Evolutionary conservation across 2,888 invertebrate species (phyloP).

Genomic region (Ophioninae sp.): DNA sequence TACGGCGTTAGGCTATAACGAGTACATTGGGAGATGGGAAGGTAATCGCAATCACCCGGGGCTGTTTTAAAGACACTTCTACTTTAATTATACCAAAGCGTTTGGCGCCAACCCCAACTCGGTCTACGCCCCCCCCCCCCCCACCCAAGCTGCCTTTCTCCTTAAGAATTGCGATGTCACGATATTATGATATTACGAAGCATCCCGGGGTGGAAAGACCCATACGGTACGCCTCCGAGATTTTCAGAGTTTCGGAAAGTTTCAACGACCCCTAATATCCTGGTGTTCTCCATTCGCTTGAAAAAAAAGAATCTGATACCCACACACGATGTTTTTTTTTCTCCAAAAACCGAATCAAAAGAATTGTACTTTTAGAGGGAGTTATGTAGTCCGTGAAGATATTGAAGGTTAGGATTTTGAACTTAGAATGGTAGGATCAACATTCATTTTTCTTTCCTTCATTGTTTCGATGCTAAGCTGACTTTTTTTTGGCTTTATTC

Average conservation of each 20-base stretch:
- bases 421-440: too few species aligned
- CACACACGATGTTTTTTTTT: conserved; percentile 1
- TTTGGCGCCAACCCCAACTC: conserved; percentile 18
- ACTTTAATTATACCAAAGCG: conserved; percentile 77
- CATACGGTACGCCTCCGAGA: conserved; percentile 67
- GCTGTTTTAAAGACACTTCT: conserved; percentile 79
- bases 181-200: conserved; percentile 77
- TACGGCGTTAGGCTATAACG: conserved; percentile 44
- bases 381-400: too few species aligned
- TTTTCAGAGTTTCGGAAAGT: conserved; percentile 72
- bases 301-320: conserved; percentile 11
- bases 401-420: too few species aligned
- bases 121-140: neutral
- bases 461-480: too few species aligned
- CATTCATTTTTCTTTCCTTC: too few species aligned
- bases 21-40: conserved; percentile 37
- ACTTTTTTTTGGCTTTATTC: too few species aligned
- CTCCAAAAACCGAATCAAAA: neutral
- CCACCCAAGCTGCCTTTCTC: neutral
- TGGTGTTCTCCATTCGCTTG: conserved; percentile 1
- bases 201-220: conserved; percentile 67
- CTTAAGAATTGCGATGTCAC: conserved; percentile 69
- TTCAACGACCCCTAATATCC: conserved; percentile 66
- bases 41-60: conserved; percentile 72
- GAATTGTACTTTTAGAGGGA: neutral